Base-by-base conservation (phyloP, 2,888 invertebrate genomes). In the Invenusta paracnida region DNA sequence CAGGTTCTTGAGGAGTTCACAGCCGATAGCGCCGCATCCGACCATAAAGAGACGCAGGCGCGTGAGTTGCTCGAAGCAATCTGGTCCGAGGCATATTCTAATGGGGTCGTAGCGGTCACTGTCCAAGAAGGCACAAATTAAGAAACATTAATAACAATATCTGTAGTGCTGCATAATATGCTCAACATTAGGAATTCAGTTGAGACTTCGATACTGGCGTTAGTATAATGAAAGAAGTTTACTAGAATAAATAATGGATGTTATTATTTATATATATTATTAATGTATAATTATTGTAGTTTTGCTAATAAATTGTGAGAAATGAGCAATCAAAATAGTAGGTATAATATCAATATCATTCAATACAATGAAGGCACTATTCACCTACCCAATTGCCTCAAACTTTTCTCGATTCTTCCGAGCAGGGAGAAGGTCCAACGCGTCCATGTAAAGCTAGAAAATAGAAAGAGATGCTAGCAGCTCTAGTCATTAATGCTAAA, bases 1-100 rank as follows among this genome's bases (percentile, higher is more conserved):
- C 88, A 91, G 91, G 85, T 91, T 90, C 89, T 92, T 92, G 86
- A 92, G 88, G 89, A 92, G 89, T 87, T 92, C 92, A 89, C 92
- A 92, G 30, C 92, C 92, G 84, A 92, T 92, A n/a, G 92, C 92
- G 29, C 92, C 92, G 89, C 91, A 91, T 0, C 92, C 92, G 85
- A 92, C 90, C 90, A 91, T 90, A 84, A 91, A 91, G 17, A 90
- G 86, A 67, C 88, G 89, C 0, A 89, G 86, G 28, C 89, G 85
- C 30, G 89, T 88, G 25, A 90, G 87, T 86, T 88, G 88, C 87
- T 89, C 82, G 85, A 89, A 87, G 85, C 89, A 86, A 30, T 89
- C 88, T 0, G 90, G 88, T 5, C 88, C 88, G 23, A 91, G 88
- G 88, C 91, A 90, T 1, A 89, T 88, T 67, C 91, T 88, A 67